Evolutionary conservation across 1,140 invertebrate species (phyloP), one percentile per base, ranked within the genome.

Genomic region (Parapsyche elsis): DNA sequence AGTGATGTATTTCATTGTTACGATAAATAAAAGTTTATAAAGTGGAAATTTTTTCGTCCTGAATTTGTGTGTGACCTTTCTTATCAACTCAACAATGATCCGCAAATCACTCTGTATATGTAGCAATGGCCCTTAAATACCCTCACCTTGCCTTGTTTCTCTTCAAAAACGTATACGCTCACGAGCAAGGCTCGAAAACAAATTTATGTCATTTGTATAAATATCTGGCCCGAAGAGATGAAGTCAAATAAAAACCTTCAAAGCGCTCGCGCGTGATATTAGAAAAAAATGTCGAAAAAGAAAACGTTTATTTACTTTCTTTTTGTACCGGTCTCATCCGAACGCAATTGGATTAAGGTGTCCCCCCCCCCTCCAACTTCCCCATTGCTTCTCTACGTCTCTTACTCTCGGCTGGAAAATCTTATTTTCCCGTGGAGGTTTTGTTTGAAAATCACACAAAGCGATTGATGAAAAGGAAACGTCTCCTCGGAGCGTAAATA

Each of bases 281-380:
- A 53, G 49, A 53, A 53, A 53, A 53, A 53, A 16, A 53, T 14
- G 1, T 16, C 10, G 49, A 14, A 53, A 14, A 53, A 53, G 16
- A 53, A 53, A 53, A 53, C 49, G 16, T 53, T 53, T 53, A 53
- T 53, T 53, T 53, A 53, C 49, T 53, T 53, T 53, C 16, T 53
- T 53, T 53, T 53, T 53, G 12, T 16, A 14, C 49, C 49, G 12
- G 49, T 53, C 49, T 53, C 49, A 53, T 53, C 24, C 19, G 61
- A 10, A 67, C 9, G 24, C 24, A 67, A 67, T 67, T 67, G 61
- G 61, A 67, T 67, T 67, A 67, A 67, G 61, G 61, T 67, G 24
- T 26, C 61, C 61, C 19, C 19, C 61, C 21, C 12, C 24, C 21
- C 24, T 67, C 19, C 61, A 9, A 61, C 16, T 61, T 5, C 57